Conservation (phyloP, 2,888 invertebrate species). For the Thera britannica region DNA sequence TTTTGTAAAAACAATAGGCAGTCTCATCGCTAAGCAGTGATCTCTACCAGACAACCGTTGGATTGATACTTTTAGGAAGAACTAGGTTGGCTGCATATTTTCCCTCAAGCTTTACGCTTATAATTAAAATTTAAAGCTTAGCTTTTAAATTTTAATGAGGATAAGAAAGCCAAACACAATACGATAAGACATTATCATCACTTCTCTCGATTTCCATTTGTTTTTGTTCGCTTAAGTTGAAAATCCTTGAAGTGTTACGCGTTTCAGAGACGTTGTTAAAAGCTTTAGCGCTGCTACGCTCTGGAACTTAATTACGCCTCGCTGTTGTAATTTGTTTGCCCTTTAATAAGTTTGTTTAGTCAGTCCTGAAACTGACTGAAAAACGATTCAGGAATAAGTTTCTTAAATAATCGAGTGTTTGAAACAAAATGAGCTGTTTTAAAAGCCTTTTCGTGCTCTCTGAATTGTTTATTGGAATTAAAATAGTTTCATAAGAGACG, state of each 20-base stretch:
- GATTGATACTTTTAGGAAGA: too few species aligned
- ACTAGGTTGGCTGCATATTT: too few species aligned
- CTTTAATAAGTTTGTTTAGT: slow-evolving; percentile 54
- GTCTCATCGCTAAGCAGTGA: too few species aligned
- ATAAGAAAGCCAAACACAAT: too few species aligned
- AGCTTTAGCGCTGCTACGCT: slow-evolving; percentile 44
- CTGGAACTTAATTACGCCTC: slow-evolving; percentile 58
- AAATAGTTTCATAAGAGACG: too few species aligned
- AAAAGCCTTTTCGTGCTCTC: slow-evolving; percentile 4
- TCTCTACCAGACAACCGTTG: too few species aligned
- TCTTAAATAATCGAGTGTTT: slow-evolving; percentile 4
- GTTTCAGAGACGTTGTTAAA: slow-evolving; percentile 41
- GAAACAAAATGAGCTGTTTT: slow-evolving; percentile 1
- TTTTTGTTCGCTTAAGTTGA: not conserved
- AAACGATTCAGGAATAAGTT: slow-evolving; percentile 11
- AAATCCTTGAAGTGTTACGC: slow-evolving; percentile 7
- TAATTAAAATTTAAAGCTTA: too few species aligned
- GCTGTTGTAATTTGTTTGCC: slow-evolving; percentile 60
- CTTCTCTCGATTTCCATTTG: not conserved
- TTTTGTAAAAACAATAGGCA: too few species aligned
- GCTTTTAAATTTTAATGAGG: too few species aligned
- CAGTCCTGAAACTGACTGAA: slow-evolving; percentile 11
- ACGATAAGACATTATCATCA: too few species aligned
- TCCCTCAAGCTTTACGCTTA: too few species aligned
- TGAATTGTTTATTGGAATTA: not conserved